phyloP scores from a whole-genome alignment of 2,888 invertebrate species.

The Deilephila porcellus region DNA sequence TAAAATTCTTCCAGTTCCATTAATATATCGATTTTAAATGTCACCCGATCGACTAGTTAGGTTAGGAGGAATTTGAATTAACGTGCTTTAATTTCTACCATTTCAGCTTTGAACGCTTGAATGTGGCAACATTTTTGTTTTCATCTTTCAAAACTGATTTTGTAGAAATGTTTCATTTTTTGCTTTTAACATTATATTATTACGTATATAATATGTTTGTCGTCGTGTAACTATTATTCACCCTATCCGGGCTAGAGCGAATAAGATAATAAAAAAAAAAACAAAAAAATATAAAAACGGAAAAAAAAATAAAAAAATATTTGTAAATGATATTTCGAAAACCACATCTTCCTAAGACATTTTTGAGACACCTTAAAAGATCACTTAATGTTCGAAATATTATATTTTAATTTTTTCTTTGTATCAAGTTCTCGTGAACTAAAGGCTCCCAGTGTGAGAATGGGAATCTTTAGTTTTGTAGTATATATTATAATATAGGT shows the following conservation, averaged over 20 bases:
- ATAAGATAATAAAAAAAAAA: conserved; percentile 55
- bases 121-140: conserved; percentile 34
- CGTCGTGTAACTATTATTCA: conserved; percentile 74
- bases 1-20: conserved; percentile 45
- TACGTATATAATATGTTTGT: conserved; percentile 66
- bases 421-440: conserved; percentile 13
- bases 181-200: conserved; percentile 54
- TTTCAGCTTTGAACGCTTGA: conserved; percentile 63
- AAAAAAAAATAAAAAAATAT: conserved; percentile 5
- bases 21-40: background rate
- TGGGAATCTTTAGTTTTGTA: conserved; percentile 27
- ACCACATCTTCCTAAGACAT: conserved; percentile 34
- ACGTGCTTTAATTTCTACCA: conserved; percentile 58
- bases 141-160: conserved; percentile 61
- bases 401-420: conserved; percentile 25
- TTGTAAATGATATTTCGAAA: conserved; percentile 29
- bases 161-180: conserved; percentile 56
- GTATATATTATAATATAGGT: conserved; percentile 28
- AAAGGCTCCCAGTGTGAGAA: conserved; percentile 29
- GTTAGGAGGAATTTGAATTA: conserved; percentile 46
- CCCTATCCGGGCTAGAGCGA: conserved; percentile 76
- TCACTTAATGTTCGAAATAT: conserved; percentile 31
- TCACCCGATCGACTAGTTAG: background rate
- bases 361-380: conserved; percentile 34
- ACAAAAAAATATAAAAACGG: conserved; percentile 50